These are phyloP conservation scores for Centropus bengalensis DNA, from an alignment of 2,113 vertebrate genomes.

Conservation along the genomic window DNA sequence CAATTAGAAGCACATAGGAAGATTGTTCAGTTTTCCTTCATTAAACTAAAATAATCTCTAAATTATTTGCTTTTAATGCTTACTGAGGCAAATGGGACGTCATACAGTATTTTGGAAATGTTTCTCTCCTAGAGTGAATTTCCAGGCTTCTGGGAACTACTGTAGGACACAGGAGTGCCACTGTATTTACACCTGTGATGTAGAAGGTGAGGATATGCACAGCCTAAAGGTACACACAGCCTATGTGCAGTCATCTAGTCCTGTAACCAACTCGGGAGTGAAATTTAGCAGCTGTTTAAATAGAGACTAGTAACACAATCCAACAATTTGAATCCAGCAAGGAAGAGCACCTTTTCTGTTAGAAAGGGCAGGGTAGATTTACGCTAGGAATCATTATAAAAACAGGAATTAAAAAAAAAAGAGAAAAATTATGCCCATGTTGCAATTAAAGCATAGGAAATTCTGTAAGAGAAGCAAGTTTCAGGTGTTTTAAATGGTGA, in stretches of 20 bases:
- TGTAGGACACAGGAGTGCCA: neutral
- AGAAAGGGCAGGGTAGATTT: neutral
- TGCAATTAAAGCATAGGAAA: neutral
- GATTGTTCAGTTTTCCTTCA: neutral
- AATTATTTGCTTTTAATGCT: neutral
- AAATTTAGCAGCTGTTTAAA: constrained; percentile 63
- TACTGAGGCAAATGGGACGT: neutral
- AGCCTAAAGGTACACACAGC: neutral
- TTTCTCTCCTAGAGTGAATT: neutral
- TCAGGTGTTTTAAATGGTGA: neutral
- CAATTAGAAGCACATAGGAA: neutral
- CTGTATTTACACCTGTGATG: neutral
- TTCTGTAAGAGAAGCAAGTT: neutral
- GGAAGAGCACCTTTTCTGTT: constrained; percentile 34
- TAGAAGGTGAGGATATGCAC: neutral
- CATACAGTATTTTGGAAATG: neutral
- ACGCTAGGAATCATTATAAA: neutral
- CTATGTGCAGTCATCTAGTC: neutral
- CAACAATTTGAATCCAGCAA: neutral
- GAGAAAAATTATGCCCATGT: neutral
- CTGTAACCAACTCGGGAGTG: constrained; percentile 33
- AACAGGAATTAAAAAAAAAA: neutral
- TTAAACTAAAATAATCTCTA: neutral
- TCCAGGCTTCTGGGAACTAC: neutral
- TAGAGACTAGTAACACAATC: constrained; percentile 40